Conservation (phyloP, 2,113 vertebrate species). For the Pseudolaguvia tuberculata region DNA sequence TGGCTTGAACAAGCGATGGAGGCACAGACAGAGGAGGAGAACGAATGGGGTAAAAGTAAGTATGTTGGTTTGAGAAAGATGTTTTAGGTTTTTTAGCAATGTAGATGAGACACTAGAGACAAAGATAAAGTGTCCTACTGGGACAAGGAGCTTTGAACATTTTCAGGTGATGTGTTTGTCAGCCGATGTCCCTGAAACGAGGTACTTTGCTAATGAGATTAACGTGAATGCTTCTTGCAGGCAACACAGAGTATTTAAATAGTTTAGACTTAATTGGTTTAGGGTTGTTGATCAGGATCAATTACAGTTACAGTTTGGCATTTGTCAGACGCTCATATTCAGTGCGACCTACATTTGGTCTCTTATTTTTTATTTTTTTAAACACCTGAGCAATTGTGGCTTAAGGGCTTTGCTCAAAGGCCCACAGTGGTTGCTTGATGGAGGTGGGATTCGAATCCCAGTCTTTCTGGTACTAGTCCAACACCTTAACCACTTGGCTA, state of each 20-base stretch:
- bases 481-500: too few species aligned
- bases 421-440: too few species aligned
- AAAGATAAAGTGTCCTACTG: background rate
- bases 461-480: too few species aligned
- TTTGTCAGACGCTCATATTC: too few species aligned
- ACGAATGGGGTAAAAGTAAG: constrained; percentile 1
- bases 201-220: constrained; percentile 16
- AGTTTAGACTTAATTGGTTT: too few species aligned
- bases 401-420: too few species aligned
- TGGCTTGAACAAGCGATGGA: constrained; percentile 28
- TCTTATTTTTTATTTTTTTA: too few species aligned
- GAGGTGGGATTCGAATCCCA: too few species aligned
- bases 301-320: too few species aligned
- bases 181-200: constrained; percentile 27
- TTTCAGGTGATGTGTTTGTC: constrained; percentile 38
- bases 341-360: too few species aligned
- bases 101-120: constrained; percentile 26
- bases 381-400: too few species aligned
- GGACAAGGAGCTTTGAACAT: constrained; percentile 16
- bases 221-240: background rate
- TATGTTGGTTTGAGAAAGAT: background rate
- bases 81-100: background rate
- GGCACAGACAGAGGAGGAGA: constrained; percentile 6
- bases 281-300: too few species aligned
- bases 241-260: background rate